A percentile compares a stretch with the other conserved stretches of the same genome.
These are phyloP conservation scores for Magallana gigas DNA, from an alignment of 1,140 invertebrate genomes.

Conservation along the genomic window DNA sequence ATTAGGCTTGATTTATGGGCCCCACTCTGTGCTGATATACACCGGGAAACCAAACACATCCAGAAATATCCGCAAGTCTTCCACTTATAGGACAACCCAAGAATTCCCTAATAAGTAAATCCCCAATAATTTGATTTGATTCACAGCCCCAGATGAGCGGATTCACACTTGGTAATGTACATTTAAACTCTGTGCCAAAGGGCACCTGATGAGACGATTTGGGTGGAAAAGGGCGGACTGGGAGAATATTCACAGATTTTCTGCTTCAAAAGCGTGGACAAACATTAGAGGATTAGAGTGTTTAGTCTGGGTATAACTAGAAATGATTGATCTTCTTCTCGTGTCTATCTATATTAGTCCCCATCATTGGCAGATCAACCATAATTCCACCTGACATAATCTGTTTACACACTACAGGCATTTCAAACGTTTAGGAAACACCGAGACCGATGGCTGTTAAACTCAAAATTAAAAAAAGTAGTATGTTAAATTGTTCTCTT, in stretches of 20 bases:
- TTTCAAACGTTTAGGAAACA: neutral
- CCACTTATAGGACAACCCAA: neutral
- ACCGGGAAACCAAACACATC: neutral
- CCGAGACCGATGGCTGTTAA: neutral
- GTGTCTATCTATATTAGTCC: constrained; percentile 17
- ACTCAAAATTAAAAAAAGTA: neutral
- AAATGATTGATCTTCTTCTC: constrained; percentile 15
- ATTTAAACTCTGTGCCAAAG: neutral
- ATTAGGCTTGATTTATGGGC: constrained; percentile 25
- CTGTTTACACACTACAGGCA: constrained; percentile 5
- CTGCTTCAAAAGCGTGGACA: constrained; percentile 22
- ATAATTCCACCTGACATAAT: constrained; percentile 17
- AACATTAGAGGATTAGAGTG: constrained; percentile 28
- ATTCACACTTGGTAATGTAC: neutral
- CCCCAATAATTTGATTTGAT: neutral
- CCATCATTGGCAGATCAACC: constrained; percentile 16
- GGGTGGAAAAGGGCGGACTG: neutral
- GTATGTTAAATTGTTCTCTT: neutral
- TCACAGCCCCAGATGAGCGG: neutral
- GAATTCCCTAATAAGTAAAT: neutral
- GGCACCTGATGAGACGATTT: neutral
- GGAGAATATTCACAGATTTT: constrained; percentile 6
- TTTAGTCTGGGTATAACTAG: constrained; percentile 31
- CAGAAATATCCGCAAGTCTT: neutral
- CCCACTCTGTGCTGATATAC: neutral